phyloP scores from a whole-genome alignment of 2,113 vertebrate genomes.

The Calypte anna region DNA sequence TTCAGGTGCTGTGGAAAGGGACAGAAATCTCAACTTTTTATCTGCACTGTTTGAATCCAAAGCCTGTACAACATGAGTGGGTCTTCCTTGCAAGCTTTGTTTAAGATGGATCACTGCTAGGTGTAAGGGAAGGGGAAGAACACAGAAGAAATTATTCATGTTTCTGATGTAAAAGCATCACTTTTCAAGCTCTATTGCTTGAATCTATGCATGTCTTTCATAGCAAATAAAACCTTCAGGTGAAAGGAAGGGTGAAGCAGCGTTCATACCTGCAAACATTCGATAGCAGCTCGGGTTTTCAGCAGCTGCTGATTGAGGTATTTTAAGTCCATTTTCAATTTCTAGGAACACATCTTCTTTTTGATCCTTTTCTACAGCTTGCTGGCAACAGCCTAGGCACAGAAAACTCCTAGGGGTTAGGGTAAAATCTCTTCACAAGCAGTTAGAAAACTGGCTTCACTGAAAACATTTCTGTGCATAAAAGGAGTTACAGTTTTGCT shows the following conservation, averaged over 20 bases:
- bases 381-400: neutral
- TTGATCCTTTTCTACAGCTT: neutral
- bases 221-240: neutral
- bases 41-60: neutral
- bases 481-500: neutral
- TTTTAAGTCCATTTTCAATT: neutral
- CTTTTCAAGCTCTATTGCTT: neutral
- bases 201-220: neutral
- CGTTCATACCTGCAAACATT: neutral
- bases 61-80: neutral
- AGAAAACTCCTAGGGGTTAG: neutral
- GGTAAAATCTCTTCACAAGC: neutral
- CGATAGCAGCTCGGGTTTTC: neutral
- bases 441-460: neutral
- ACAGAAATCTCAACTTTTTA: neutral
- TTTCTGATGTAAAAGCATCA: neutral
- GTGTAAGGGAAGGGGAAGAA: neutral
- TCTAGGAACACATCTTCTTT: neutral
- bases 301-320: neutral
- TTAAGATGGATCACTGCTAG: neutral
- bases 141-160: neutral
- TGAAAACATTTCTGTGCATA: neutral
- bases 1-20: neutral
- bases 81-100: neutral
- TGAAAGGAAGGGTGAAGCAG: neutral